Percentiles rank a stretch among this genome's conserved stretches.
phyloP scores from a whole-genome alignment of 1,140 invertebrate genomes.

The Drosophila leontia region DNA sequence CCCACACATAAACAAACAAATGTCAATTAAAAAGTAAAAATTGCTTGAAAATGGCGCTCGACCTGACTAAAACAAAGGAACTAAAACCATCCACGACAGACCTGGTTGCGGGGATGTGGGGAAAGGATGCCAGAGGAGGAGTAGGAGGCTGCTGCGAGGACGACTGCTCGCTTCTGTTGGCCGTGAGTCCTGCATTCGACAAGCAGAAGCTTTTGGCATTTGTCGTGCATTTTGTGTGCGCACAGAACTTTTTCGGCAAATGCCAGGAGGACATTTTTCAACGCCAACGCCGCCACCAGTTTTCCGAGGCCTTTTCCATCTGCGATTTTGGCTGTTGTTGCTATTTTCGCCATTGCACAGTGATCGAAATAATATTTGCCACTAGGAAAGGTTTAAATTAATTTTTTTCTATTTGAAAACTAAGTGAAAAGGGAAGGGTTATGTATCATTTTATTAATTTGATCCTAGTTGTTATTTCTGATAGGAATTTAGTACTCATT shows the following conservation, averaged over 20 bases:
- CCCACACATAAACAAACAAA: conserved; percentile 63
- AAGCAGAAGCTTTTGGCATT: conserved; percentile 60
- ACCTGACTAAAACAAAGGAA: conserved; percentile 73
- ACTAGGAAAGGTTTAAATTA: not conserved
- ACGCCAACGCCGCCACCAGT: conserved; percentile 25
- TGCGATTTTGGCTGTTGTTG: conserved; percentile 32
- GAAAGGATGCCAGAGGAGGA: not conserved
- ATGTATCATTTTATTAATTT: too few species aligned
- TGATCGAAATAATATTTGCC: not conserved
- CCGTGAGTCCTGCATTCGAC: conserved; percentile 51
- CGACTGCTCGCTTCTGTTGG: conserved; percentile 14
- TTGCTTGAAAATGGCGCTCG: conserved; percentile 77
- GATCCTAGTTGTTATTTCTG: not conserved
- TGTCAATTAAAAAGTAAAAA: conserved; percentile 83
- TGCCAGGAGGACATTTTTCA: conserved; percentile 54
- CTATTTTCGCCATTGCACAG: conserved; percentile 12
- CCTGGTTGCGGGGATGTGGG: not conserved
- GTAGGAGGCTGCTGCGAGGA: conserved; percentile 1
- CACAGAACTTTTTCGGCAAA: conserved; percentile 66
- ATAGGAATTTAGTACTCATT: not conserved
- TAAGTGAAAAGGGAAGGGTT: too few species aligned
- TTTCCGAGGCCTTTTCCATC: conserved; percentile 34
- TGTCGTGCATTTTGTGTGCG: conserved; percentile 65
- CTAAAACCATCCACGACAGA: conserved; percentile 36
- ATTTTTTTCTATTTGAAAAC: too few species aligned